Percentiles rank a stretch among this genome's conserved stretches.
Evolutionary conservation across 2,113 vertebrate species (phyloP).

Genomic region (Rhinogobius similis): DNA sequence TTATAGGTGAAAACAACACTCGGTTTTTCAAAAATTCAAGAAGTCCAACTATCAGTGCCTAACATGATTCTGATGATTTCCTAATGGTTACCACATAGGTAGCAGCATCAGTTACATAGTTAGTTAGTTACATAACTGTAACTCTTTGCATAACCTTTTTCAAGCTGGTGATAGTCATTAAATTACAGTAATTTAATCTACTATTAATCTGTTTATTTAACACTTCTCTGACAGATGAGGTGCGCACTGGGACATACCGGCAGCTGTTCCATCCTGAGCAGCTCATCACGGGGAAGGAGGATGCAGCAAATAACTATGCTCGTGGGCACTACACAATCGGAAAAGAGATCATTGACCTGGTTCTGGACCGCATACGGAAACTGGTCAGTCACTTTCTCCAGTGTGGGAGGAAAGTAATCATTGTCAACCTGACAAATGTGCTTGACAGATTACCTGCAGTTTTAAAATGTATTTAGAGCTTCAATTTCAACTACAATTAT

Average conservation of each 20-base stretch:
- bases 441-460: no score
- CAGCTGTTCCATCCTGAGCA: slow-evolving; percentile 85
- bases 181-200: not conserved
- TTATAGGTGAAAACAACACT: slow-evolving; percentile 57
- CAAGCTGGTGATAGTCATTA: no score
- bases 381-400: slow-evolving; percentile 44
- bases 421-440: not conserved
- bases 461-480: no score
- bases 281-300: slow-evolving; percentile 84
- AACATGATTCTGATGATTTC: no score
- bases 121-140: no score
- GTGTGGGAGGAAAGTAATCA: not conserved
- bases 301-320: slow-evolving; percentile 86
- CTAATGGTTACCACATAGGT: no score
- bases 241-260: slow-evolving; percentile 81
- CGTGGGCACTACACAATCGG: slow-evolving; percentile 77
- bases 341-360: slow-evolving; percentile 70
- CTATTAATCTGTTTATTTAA: not conserved
- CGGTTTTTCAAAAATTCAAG: not conserved
- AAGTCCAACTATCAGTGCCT: no score
- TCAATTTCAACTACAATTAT: no score
- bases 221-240: slow-evolving; percentile 68
- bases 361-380: slow-evolving; percentile 70
- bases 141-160: no score
- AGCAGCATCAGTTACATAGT: no score